phyloP scores from a whole-genome alignment of 1,140 invertebrate species.

The Dinothrombium tinctorium region DNA sequence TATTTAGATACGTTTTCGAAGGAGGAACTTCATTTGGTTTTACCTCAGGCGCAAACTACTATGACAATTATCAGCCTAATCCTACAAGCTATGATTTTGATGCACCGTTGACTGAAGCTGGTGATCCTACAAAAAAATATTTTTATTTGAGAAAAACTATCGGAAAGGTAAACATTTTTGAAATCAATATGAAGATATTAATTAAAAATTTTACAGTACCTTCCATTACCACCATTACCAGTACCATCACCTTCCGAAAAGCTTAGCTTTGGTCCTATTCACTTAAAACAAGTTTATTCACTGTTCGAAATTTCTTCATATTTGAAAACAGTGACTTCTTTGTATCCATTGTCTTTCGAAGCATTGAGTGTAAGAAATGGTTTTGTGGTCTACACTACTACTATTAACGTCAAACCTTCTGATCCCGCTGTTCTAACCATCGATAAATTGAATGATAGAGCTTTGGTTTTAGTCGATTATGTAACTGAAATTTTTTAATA shows the following conservation, averaged over 20 bases:
- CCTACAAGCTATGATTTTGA: conserved; percentile 29
- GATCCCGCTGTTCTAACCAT: conserved; percentile 32
- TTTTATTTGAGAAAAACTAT: conserved; percentile 21
- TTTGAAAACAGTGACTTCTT: too few relatives aligned
- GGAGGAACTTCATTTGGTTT: too few relatives aligned
- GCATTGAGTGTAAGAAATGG: conserved; percentile 23
- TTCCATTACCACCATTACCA: too few relatives aligned
- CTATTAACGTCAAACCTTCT: conserved; percentile 23
- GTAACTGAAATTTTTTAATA: too few relatives aligned
- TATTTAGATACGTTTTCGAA: too few relatives aligned
- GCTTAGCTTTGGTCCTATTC: conserved; percentile 20
- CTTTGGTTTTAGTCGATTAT: conserved; percentile 45
- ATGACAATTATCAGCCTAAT: conserved; percentile 14
- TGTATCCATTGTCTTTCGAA: conserved; percentile 9
- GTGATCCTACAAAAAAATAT: conserved; percentile 25
- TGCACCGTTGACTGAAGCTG: conserved; percentile 25
- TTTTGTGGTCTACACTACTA: conserved; percentile 43
- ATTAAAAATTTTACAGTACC: too few relatives aligned
- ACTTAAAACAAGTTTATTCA: not conserved
- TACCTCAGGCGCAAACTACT: conserved; percentile 16
- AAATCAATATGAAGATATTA: conserved; percentile 13
- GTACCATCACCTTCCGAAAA: too few relatives aligned
- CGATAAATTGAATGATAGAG: conserved; percentile 37
- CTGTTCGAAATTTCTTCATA: not conserved
- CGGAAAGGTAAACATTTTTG: conserved; percentile 8